phyloP scores from a whole-genome alignment of 2,888 invertebrate species.

The Leptinotarsa rubiginosa region DNA sequence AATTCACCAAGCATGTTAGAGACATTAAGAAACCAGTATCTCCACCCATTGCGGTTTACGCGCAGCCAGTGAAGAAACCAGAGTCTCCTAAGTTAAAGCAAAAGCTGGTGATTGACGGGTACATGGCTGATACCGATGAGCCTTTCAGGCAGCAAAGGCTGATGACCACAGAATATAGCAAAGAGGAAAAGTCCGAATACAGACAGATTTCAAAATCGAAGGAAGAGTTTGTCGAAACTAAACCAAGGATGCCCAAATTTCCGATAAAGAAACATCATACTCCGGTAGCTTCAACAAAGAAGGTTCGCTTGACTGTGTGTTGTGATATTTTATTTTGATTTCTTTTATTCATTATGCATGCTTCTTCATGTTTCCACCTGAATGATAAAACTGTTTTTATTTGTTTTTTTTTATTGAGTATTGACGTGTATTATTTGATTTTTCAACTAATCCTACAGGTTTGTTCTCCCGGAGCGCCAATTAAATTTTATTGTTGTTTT shows the following conservation, averaged over 20 bases:
- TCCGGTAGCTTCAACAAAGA: constrained; percentile 60
- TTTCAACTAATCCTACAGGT: background rate
- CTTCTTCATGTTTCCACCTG: background rate
- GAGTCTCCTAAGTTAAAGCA: constrained; percentile 70
- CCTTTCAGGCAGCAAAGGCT: constrained; percentile 63
- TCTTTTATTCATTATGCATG: constrained; percentile 4
- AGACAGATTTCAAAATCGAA: constrained; percentile 59
- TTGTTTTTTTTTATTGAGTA: background rate
- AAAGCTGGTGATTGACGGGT: constrained; percentile 70
- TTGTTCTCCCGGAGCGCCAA: too few relatives aligned
- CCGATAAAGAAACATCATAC: constrained; percentile 61
- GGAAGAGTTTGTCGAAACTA: constrained; percentile 56
- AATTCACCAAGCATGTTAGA: constrained; percentile 58
- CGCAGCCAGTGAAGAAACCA: constrained; percentile 47
- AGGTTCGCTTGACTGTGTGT: constrained; percentile 61
- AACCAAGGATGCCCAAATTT: constrained; percentile 56
- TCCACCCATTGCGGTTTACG: constrained; percentile 64
- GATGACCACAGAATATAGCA: constrained; percentile 58
- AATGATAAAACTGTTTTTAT: background rate
- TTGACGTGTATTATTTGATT: background rate
- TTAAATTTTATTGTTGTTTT: too few relatives aligned
- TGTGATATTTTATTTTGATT: constrained; percentile 28
- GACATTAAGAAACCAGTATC: constrained; percentile 60
- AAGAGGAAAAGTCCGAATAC: constrained; percentile 60
- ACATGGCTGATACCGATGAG: constrained; percentile 79